Base-by-base conservation (phyloP, 2,888 invertebrate genomes). In the Autographa gamma region DNA sequence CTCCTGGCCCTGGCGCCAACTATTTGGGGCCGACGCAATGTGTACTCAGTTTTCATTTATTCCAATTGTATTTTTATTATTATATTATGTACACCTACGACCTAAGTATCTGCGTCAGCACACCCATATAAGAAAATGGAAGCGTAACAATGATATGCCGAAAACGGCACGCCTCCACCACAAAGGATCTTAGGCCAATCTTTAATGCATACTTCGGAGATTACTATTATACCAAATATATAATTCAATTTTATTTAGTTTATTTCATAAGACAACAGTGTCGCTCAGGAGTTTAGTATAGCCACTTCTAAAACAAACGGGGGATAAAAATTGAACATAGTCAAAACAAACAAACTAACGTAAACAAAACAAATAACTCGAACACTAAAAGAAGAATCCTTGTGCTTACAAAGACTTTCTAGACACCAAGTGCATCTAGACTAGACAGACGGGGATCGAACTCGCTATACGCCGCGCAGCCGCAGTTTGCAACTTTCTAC, bases 71-170 rank as follows among this genome's bases (percentile, higher is more conserved):
- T n/a, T n/a, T n/a, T n/a, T n/a, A n/a, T n/a, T n/a, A n/a, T n/a
- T n/a, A n/a, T n/a, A n/a, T n/a, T n/a, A 25, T 38, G 48, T 7
- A 48, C 16, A 48, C 2, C 48, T 16, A 16, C 6, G 48, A 48
- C n/a, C 14, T 16, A 14, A 3, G 16, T 43, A 16, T 6, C 48
- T 48, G n/a, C 48, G 48, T 48, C 48, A 48, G n/a, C 48, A 7
- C n/a, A n/a, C n/a, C 48, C n/a, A n/a, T 48, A 48, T 48, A n/a
- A 5, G 48, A 48, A 48, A 48, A n/a, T 48, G n/a, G n/a, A n/a
- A 48, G 48, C 48, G 48, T 48, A n/a, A 48, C n/a, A 48, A 48
- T 48, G 48, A 48, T 48, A 48, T 48, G 48, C 48, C 48, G 14
- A n/a, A 48, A 48, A 48, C 48, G 48, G 48, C 48, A 11, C 2